Base-by-base conservation (phyloP, 2,888 invertebrate species). In the Rotaria socialis region DNA sequence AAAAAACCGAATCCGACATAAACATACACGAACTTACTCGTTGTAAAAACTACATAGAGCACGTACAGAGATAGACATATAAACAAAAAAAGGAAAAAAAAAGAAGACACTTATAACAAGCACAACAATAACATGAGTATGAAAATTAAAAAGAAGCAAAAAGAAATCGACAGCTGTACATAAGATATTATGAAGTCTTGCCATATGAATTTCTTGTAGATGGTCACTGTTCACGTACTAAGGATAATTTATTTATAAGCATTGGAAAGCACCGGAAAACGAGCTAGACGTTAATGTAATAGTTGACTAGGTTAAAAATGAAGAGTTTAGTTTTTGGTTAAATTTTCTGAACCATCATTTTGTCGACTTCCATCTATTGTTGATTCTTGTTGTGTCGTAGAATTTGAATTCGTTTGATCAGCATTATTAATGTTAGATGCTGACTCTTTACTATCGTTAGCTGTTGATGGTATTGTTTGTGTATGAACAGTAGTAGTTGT, bases 281-380 rank as follows among this genome's bases (percentile, higher is more conserved):
- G 35, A 22, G 55, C 55, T 55, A 55, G 5, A 22, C 19, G 16
- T 19, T 35, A 67, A 55, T 19, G 2, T 27, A 67, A 19, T 16
- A 35, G 35, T 1, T 67, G 67, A 67, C 67, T 67, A 67, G 67
- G 67, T 67, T 67, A 67, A 27, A 67, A 67, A 16, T 7, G 27
- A 35, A 35, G 35, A 67, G 16, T 16, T 19, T 67, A 67, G 47
- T 80, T 47, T 47, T 47, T 80, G 14, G 10, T 41, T 22, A 47
- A 80, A 80, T 80, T 80, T 80, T 80, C 43, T n/a, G 22, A 47
- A 47, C 80, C 80, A 80, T 47, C 80, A 47, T 22, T 35, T 47
- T 47, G 22, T 80, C 47, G 47, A 47, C 35, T 47, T 14, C 47
- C 47, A n/a, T 80, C 47, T 47, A 80, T 80, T 43, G 35, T 5